Base-by-base conservation (phyloP, 2,797 vertebrate species). In the Brachymystax lenok region DNA sequence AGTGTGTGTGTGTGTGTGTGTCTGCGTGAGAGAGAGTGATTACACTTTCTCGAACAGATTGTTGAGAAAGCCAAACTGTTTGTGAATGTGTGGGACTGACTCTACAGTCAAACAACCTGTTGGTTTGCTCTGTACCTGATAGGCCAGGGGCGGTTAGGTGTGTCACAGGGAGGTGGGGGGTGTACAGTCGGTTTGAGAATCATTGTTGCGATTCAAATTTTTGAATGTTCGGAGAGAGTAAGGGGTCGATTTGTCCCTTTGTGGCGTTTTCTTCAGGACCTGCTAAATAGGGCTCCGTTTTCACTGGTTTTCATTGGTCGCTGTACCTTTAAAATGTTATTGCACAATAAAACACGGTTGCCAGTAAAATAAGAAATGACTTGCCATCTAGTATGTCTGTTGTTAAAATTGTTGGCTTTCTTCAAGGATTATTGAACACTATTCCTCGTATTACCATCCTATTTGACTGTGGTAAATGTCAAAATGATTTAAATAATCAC, bases 131-230 rank as follows among this genome's bases (percentile, higher is more conserved):
- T 21, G 69, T 59, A 74, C 73, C 76, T 82, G 81, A 84, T 83
- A 21, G 86, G 84, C 78, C 69, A 73, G 63, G 24, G 72, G 72
- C 70, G 77, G 74, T 83, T 82, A 84, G 84, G 86, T 79, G 80
- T 78, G 76, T 83, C 80, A 74, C 80, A 76, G 78, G 86, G 79
- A 52, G 75, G 81, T 79, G 59, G 78, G 50, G 61, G 6, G 24
- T n/a, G 17, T 1, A 59, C 71, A 78, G 75, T 84, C 61, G 33
- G 74, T 77, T 88, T 88, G 80, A 79, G 82, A 77, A 64, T 54
- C 79, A 88, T 86, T 93, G 90, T 92, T 85, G 80, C 84, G 85
- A 84, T 94, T 95, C 85, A 92, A 92, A 94, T 82, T 77, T 92
- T 85, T 89, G 72, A 91, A 90, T 80, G 16, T 46, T 61, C 69